These are phyloP conservation scores for Thryonomys swinderianus DNA, from an alignment of 2,113 vertebrate species.

Conservation along the genomic window DNA sequence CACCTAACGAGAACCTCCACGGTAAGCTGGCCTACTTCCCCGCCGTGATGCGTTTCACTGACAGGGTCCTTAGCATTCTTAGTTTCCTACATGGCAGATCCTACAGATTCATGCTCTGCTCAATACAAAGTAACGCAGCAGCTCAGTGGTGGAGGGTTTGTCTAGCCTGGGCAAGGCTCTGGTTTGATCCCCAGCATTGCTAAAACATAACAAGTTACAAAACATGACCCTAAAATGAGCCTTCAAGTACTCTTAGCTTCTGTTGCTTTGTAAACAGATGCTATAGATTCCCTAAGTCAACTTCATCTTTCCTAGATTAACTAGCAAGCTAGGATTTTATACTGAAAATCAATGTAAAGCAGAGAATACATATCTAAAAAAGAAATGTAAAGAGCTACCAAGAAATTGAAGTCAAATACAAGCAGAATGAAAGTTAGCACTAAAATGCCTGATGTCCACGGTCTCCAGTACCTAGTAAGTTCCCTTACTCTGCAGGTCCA, in stretches of 20 bases:
- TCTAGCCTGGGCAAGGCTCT: background rate
- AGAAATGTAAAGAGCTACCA: background rate
- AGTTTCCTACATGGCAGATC: slow-evolving; percentile 29
- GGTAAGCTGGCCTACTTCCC: background rate
- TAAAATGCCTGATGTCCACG: background rate
- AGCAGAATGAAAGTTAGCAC: slow-evolving; percentile 24
- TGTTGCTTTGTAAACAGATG: background rate
- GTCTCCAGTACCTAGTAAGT: background rate
- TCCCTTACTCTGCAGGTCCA: background rate
- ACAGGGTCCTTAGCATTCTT: background rate
- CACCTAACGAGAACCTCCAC: background rate
- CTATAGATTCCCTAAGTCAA: background rate
- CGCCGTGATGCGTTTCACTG: background rate
- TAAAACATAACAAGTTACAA: background rate
- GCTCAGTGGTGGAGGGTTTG: background rate
- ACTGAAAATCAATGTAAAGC: slow-evolving; percentile 9
- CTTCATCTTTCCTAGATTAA: background rate
- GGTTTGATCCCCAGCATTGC: background rate
- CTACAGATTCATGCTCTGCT: background rate
- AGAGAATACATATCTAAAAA: background rate
- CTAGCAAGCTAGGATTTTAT: background rate
- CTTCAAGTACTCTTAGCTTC: background rate
- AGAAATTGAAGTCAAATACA: background rate
- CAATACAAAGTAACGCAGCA: background rate
- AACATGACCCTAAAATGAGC: background rate